Evolutionary conservation across 1,140 invertebrate genomes (phyloP), one percentile per base, ranked within the genome.

Genomic region (Heliothis subflexa): DNA sequence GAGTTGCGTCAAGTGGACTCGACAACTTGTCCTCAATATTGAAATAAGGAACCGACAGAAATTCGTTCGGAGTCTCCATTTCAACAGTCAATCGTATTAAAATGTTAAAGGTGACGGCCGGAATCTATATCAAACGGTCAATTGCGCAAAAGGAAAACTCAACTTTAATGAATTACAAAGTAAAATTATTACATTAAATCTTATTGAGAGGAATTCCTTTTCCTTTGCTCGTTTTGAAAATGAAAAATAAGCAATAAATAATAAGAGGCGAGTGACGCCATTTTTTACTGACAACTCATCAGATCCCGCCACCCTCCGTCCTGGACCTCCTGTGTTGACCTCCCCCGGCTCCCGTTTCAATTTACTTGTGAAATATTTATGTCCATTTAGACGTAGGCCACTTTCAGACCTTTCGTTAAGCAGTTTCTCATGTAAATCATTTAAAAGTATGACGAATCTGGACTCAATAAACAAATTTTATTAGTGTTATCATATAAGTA

Each of bases 351-450:
- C 73, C 71, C 74, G 55, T 78, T 84, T 80, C 76, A 80, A 85
- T 85, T 85, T 80, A 74, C 75, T 81, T 71, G 50, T 83, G 66
- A 79, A 84, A 85, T 81, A 85, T 83, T 85, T 78, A 85, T 72
- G 68, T 78, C 73, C 77, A 83, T 80, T 81, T 80, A 72, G 71
- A 77, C 77, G 72, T 25, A 79, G 64, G 73, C 78, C 80, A 82
- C 80, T 79, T 80, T 16, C 78, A 79, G 76, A 14, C 71, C 18
- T 61, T 74, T 28, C 50, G 54, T 72, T 76, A 80, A 71, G 55
- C 66, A 80, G 74, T 62, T 80, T 77, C 55, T 59, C 61, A 54
- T 25, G 2, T 82, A 78, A 79, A 82, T 81, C 47, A 75, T 77
- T 82, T 78, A 81, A 62, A 52, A 62, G 73, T 66, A 83, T 76